Base-by-base conservation (phyloP, 2,888 invertebrate species). In the Callosobruchus maculatus region DNA sequence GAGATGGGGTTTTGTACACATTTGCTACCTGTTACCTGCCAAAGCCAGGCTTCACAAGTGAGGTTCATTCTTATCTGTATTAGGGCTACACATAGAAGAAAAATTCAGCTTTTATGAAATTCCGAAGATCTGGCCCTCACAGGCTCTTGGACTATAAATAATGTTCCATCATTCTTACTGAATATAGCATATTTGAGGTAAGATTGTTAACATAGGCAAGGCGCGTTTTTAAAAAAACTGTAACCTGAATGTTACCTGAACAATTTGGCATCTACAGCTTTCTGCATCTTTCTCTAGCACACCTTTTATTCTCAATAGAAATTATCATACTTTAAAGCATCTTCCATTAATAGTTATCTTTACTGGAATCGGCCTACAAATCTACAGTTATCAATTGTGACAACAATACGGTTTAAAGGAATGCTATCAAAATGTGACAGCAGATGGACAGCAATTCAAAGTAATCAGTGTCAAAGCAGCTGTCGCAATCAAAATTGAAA, bases 251-350 rank as follows among this genome's bases (percentile, higher is more conserved):
- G 13, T 49, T 49, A 49, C 49, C 49, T 49, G 3, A 13, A 7
- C 13, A 49, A 49, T 13, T 1, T 3, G 1, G 3, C 18, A 1
- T 13, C 13, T 49, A 18, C 7, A 13, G 7, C 49, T 49, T 13
- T 49, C 1, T 49, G 7, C 49, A 49, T 49, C 49, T 49, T 49
- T 49, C 18, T 18, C 49, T 49, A 49, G 49, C 49, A 49, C 49
- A 49, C 49, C 49, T 49, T 49, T 49, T 13, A 18, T 18, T 13
- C 13, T 22, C 68, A 26, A 31, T 71, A 70, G 21, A 67, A 30
- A 72, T 68, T 30, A 72, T 31, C 73, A 71, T 18, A 73, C 69
- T 71, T 73, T 71, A 71, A 20, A 67, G 5, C 67, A 22, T 30
- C 20, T 22, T 66, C 13, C 49, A 49, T 18, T 18, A 49, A 49